phyloP scores from a whole-genome alignment of 2,797 vertebrate genomes.

The Distichodus sexfasciatus region DNA sequence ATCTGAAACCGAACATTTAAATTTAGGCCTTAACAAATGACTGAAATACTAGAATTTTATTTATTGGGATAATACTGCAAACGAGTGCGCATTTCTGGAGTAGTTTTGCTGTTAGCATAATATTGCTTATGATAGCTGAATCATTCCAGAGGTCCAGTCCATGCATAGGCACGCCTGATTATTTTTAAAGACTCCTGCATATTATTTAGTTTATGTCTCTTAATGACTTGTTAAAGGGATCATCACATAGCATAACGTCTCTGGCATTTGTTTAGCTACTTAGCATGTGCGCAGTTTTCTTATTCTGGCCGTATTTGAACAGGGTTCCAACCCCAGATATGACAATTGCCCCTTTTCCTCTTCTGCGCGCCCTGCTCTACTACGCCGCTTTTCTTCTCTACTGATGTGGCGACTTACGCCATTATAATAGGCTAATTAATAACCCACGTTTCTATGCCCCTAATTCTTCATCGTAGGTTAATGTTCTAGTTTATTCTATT shows the following conservation, averaged over 20 bases:
- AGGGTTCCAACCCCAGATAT: too few relatives aligned
- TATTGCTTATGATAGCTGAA: not conserved
- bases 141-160: not conserved
- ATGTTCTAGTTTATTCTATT: conserved; percentile 43
- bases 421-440: conserved; percentile 29
- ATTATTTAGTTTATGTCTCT: not conserved
- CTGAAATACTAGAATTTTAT: conserved; percentile 17
- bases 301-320: too few relatives aligned
- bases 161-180: not conserved
- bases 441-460: conserved; percentile 13
- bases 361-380: too few relatives aligned
- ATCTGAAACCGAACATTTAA: conserved; percentile 26
- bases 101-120: not conserved
- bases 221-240: conserved; percentile 6
- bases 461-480: conserved; percentile 16
- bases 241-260: not conserved
- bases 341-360: too few relatives aligned
- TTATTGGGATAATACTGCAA: too few relatives aligned
- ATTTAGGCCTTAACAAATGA: conserved; percentile 21
- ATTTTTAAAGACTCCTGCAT: conserved; percentile 2
- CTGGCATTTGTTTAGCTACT: not conserved
- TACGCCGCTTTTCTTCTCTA: conserved; percentile 34
- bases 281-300: too few relatives aligned
- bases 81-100: too few relatives aligned
- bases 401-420: conserved; percentile 30